Evolutionary conservation across 2,113 vertebrate genomes (phyloP), one percentile per base, ranked within the genome.

Genomic region (Microtus richardsoni): DNA sequence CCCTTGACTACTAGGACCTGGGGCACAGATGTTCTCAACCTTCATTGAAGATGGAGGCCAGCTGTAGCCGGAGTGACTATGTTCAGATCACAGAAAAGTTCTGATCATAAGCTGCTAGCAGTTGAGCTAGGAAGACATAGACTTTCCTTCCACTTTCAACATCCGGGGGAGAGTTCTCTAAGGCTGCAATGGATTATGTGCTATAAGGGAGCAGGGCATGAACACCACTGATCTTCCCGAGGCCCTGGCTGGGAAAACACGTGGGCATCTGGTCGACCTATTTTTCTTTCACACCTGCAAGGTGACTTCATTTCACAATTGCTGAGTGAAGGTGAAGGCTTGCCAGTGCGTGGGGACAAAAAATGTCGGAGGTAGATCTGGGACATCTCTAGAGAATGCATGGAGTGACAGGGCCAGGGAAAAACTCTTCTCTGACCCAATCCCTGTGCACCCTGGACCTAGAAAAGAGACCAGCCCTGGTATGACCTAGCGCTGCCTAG

Each of bases 311-410:
- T 52, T 89, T 85, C 26, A 58, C 70, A 68, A 36, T 41, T 60
- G 7, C 41, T 39, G 64, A 71, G 78, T 41, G 41, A 94, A 82
- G 33, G 28, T 12, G 7, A 28, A 64, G 97, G 97, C 95, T 95
- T 94, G 97, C 22, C n/a, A 62, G 39, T 62, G n/a, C 3, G 93
- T 96, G 95, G 39, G 94, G 60, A 91, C 82, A 96, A 97, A 89
- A 96, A 41, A 91, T 85, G 68, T 85, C 70, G 94, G 97, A 98
- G 98, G 98, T 98, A 98, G 4, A 97, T 98, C 86, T 95, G 86
- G 58, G 21, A 33, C 17, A 64, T 54, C 79, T 79, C 19, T 82
- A 60, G 52, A 39, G 44, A 17, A 93, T 10, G 12, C 97, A 98
- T 26, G 98, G 93, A 87, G 74, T 82, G 47, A 44, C 64, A 16